Evolutionary conservation across 2,113 vertebrate genomes (phyloP).

Genomic region (Capra hircus): DNA sequence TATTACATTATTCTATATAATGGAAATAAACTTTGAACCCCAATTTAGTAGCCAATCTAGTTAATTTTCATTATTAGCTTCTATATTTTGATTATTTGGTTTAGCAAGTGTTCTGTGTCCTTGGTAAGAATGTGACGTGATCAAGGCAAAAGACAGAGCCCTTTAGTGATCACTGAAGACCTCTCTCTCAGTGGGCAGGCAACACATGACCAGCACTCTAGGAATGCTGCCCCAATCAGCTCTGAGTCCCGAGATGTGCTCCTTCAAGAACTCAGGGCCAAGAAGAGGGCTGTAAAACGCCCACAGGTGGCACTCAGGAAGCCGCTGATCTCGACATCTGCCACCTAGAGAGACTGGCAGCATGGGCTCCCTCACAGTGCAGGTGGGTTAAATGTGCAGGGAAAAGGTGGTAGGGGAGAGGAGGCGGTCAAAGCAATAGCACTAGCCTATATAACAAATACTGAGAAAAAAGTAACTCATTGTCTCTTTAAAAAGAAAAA

Average conservation of each 20-base stretch:
- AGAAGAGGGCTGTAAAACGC: not conserved
- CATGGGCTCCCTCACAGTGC: too few species aligned
- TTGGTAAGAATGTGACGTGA: not conserved
- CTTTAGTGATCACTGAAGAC: not conserved
- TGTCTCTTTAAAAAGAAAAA: constrained; percentile 45
- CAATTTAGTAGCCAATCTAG: not conserved
- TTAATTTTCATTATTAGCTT: not conserved
- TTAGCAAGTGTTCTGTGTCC: not conserved
- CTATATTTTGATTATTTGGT: not conserved
- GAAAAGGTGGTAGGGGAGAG: not conserved
- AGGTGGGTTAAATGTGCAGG: not conserved
- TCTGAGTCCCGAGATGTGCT: not conserved
- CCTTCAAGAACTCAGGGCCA: not conserved
- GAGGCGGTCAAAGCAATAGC: not conserved
- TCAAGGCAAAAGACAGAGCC: not conserved
- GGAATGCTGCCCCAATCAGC: not conserved
- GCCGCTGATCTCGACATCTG: too few species aligned
- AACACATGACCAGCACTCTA: not conserved
- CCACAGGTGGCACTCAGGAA: not conserved
- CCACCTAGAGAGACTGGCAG: not conserved
- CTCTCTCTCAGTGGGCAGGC: not conserved
- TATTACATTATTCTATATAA: not conserved
- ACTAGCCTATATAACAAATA: not conserved
- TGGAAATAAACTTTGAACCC: constrained; percentile 13
- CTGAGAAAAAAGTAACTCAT: not conserved